These are phyloP conservation scores for Xenopus laevis DNA, from an alignment of 2,113 vertebrate species.

Conservation along the genomic window DNA sequence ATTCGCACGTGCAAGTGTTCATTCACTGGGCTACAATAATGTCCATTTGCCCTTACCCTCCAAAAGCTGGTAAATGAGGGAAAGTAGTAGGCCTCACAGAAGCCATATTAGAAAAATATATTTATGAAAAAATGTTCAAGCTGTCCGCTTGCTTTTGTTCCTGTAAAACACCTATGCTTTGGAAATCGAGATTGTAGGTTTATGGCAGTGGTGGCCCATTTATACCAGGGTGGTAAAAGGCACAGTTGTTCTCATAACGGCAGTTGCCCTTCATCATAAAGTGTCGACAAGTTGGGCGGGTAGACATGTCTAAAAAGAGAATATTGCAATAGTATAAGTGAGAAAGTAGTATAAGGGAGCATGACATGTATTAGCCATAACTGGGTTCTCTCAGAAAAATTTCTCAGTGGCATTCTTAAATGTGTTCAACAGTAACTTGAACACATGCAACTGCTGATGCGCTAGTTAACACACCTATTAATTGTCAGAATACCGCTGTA, in stretches of 20 bases:
- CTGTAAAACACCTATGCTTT: constrained; percentile 14
- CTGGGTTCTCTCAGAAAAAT: neutral
- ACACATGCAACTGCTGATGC: no score
- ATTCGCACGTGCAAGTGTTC: constrained; percentile 4
- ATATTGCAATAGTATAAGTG: no score
- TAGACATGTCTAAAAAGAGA: constrained; percentile 77
- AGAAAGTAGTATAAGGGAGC: no score
- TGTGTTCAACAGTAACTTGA: no score
- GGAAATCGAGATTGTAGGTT: constrained; percentile 10
- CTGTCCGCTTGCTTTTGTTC: neutral
- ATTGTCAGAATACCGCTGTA: no score
- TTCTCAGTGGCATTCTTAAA: no score
- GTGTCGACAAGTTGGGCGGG: constrained; percentile 82
- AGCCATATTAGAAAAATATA: constrained; percentile 55
- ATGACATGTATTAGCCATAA: neutral
- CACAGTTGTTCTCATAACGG: constrained; percentile 87
- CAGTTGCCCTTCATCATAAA: constrained; percentile 95
- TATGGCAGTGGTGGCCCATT: constrained; percentile 83
- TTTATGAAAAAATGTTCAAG: neutral
- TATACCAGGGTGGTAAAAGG: constrained; percentile 88
- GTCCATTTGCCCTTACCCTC: constrained; percentile 4
- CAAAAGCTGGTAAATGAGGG: neutral
- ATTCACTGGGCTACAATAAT: constrained; percentile 36
- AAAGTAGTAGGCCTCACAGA: constrained; percentile 60
- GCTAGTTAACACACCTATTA: no score